Conservation (phyloP, 2,113 vertebrate genomes). For the Gopherus flavomarginatus region DNA sequence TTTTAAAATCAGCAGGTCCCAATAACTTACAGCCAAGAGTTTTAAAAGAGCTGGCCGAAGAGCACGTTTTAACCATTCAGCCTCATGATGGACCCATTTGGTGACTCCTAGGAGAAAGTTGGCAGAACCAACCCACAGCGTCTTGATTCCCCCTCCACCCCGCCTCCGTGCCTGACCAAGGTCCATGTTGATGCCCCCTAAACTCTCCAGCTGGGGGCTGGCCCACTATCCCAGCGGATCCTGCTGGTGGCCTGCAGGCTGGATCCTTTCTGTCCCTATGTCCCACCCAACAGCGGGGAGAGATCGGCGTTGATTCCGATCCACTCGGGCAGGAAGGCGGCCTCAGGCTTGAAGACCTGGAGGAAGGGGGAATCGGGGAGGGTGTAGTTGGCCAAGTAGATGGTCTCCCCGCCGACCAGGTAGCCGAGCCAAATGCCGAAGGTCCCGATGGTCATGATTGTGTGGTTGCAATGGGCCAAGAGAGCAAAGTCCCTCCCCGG, state of each 20-base stretch:
- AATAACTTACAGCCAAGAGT: no score
- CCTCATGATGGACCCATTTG: not conserved
- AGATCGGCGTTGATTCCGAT: slow-evolving; percentile 68
- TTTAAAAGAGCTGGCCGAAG: no score
- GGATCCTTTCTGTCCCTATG: not conserved
- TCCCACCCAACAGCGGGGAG: slow-evolving; percentile 28
- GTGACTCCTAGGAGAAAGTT: not conserved
- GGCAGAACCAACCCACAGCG: not conserved
- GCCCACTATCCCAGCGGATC: not conserved
- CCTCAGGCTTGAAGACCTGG: slow-evolving; percentile 58
- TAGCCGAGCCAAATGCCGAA: slow-evolving; percentile 76
- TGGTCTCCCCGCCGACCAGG: slow-evolving; percentile 59
- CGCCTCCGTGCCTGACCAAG: not conserved
- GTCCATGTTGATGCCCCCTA: not conserved
- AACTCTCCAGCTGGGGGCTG: not conserved
- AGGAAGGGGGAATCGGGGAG: slow-evolving; percentile 66
- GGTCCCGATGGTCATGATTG: slow-evolving; percentile 74
- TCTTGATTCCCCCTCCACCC: not conserved
- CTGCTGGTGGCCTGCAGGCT: not conserved
- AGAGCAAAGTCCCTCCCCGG: slow-evolving; percentile 63
- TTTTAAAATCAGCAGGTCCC: no score
- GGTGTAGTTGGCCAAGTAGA: slow-evolving; percentile 77
- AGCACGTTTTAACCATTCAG: not conserved
- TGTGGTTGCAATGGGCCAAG: slow-evolving; percentile 73
- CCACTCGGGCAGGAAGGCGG: slow-evolving; percentile 64